Evolutionary conservation across 2,113 vertebrate species (phyloP).

Genomic region (Pagrus major): DNA sequence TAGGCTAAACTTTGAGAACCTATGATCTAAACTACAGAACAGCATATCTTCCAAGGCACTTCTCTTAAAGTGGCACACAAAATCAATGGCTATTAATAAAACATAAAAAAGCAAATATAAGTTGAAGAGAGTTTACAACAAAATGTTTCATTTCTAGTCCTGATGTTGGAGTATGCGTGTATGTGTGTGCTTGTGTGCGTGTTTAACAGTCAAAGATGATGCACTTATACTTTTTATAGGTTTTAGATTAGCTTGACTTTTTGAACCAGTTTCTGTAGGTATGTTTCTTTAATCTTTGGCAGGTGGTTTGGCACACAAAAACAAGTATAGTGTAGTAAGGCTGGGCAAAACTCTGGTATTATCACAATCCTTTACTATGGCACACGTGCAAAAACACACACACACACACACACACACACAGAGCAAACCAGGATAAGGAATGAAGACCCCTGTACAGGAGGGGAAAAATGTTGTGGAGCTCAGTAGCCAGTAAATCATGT

Average conservation of each 20-base stretch:
- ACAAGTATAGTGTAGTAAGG: neutral
- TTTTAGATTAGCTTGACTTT: constrained; percentile 6
- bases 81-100: constrained; percentile 60
- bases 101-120: constrained; percentile 57
- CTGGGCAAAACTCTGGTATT: constrained; percentile 28
- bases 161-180: constrained; percentile 23
- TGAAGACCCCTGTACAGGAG: constrained; percentile 45
- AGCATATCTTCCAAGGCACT: constrained; percentile 56
- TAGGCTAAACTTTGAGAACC: too few species aligned
- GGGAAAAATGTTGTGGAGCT: constrained; percentile 47
- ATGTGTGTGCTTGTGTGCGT: neutral
- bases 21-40: too few species aligned
- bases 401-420: constrained; percentile 15
- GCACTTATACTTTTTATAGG: neutral
- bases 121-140: constrained; percentile 61
- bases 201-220: neutral
- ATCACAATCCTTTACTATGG: constrained; percentile 22
- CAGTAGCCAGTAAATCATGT: constrained; percentile 57
- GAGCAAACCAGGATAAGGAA: constrained; percentile 63
- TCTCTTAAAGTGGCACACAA: constrained; percentile 52
- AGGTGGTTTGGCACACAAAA: constrained; percentile 14
- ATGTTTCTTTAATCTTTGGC: constrained; percentile 63
- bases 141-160: constrained; percentile 53
- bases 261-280: neutral
- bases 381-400: neutral